phyloP scores from a whole-genome alignment of 1,140 invertebrate species.

The Asobara japonica region DNA sequence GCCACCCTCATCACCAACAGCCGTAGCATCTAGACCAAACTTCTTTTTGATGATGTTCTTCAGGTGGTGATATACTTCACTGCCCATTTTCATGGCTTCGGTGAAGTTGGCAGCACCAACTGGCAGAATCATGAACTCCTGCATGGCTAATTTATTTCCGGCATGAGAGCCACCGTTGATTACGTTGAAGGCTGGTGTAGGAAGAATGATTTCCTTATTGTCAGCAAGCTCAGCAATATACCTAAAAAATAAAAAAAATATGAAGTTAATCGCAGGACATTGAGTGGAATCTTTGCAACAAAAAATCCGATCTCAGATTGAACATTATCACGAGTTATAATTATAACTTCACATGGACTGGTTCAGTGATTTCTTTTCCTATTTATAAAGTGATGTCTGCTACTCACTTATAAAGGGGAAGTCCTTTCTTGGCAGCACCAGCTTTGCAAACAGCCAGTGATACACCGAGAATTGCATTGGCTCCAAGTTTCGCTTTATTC shows the following conservation, averaged over 20 bases:
- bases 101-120: slow-evolving; percentile 88
- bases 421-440: slow-evolving; percentile 92
- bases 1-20: slow-evolving; percentile 99
- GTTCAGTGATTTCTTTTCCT: background rate
- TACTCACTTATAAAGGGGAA: slow-evolving; percentile 81
- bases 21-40: slow-evolving; percentile 95
- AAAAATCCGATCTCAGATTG: too few relatives aligned
- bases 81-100: slow-evolving; percentile 98
- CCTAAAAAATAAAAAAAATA: slow-evolving; percentile 61
- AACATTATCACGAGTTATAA: too few relatives aligned
- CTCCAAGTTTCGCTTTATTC: slow-evolving; percentile 95
- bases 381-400: background rate
- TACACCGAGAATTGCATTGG: slow-evolving; percentile 97
- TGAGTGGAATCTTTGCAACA: too few relatives aligned
- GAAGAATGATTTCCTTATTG: slow-evolving; percentile 89
- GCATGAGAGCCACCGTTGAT: slow-evolving; percentile 99
- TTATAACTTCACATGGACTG: too few relatives aligned
- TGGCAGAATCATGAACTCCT: slow-evolving; percentile 95
- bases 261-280: too few relatives aligned
- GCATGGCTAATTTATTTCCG: slow-evolving; percentile 99
- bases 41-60: slow-evolving; percentile 96
- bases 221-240: slow-evolving; percentile 95
- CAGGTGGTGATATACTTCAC: slow-evolving; percentile 96
- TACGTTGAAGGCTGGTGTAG: slow-evolving; percentile 98
- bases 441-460: slow-evolving; percentile 97